Evolutionary conservation across 2,113 vertebrate species (phyloP).

Genomic region (Scomber japonicus): DNA sequence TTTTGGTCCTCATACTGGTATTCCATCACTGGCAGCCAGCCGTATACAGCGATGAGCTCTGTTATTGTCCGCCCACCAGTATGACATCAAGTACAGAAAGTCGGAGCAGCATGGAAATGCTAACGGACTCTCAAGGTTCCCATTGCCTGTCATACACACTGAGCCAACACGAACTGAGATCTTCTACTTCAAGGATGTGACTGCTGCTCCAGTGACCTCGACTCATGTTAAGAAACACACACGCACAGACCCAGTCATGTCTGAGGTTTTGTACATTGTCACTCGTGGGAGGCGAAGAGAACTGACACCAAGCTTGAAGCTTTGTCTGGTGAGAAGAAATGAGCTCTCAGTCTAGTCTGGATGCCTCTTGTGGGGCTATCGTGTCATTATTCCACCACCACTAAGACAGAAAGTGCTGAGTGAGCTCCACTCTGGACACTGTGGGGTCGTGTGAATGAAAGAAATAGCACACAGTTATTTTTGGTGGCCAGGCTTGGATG

Average conservation of each 20-base stretch:
- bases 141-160: background rate
- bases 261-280: background rate
- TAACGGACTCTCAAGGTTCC: conserved; percentile 9
- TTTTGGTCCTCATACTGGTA: too few species aligned
- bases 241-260: background rate
- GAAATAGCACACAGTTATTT: conserved; percentile 28
- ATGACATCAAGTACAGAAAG: conserved; percentile 8
- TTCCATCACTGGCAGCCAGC: too few species aligned
- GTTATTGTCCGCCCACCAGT: conserved; percentile 18
- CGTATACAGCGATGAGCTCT: conserved; percentile 1
- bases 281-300: background rate
- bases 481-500: conserved; percentile 26
- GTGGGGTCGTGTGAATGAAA: conserved; percentile 16
- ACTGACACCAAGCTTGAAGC: background rate
- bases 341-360: background rate
- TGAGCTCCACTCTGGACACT: conserved; percentile 15
- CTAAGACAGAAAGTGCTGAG: conserved; percentile 6
- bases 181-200: background rate
- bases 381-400: conserved; percentile 1
- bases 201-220: background rate
- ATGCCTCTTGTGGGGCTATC: conserved; percentile 10
- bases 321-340: background rate
- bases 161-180: background rate
- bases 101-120: background rate
- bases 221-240: background rate